Evolutionary conservation across 37 sponge, comb jelly and placozoan genomes (phyloP).

Genomic region (Ianthella basta): DNA sequence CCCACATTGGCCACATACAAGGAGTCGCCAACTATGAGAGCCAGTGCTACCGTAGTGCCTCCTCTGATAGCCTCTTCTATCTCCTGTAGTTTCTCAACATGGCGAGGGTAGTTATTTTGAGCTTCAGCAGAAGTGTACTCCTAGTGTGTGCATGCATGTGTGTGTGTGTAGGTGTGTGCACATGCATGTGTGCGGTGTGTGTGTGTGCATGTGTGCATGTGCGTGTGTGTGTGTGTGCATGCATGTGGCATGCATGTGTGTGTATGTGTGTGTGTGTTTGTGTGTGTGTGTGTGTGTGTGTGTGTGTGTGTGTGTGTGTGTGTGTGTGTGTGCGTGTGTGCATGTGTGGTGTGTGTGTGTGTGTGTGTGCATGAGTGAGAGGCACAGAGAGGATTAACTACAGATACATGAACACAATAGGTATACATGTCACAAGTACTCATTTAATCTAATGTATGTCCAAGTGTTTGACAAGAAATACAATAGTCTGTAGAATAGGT

Average conservation of each 20-base stretch:
- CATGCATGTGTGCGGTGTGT: slow-evolving; percentile 9
- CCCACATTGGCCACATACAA: slow-evolving; percentile 92
- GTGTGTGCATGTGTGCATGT: slow-evolving; percentile 11
- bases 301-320: slow-evolving; percentile 24
- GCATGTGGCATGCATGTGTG: neutral
- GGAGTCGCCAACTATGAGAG: slow-evolving; percentile 39
- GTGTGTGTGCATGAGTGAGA: neutral
- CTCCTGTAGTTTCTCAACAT: slow-evolving; percentile 50
- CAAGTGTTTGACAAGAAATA: too few species aligned
- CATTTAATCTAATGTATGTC: neutral
- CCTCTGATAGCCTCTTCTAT: slow-evolving; percentile 71
- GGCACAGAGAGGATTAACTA: neutral
- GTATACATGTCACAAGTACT: neutral
- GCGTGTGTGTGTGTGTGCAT: slow-evolving; percentile 18
- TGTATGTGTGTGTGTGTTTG: neutral
- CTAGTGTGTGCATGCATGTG: neutral
- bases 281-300: slow-evolving; percentile 1
- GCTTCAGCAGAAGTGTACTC: slow-evolving; percentile 12
- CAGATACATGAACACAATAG: neutral
- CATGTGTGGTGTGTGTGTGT: neutral
- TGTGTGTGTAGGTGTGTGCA: slow-evolving; percentile 11
- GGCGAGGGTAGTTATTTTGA: slow-evolving; percentile 32
- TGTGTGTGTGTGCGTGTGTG: slow-evolving; percentile 21
- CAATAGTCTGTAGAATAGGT: too few species aligned
- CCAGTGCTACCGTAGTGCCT: slow-evolving; percentile 70